These are phyloP conservation scores for Trissolcus basalis DNA, from an alignment of 1,140 invertebrate genomes.

Conservation along the genomic window DNA sequence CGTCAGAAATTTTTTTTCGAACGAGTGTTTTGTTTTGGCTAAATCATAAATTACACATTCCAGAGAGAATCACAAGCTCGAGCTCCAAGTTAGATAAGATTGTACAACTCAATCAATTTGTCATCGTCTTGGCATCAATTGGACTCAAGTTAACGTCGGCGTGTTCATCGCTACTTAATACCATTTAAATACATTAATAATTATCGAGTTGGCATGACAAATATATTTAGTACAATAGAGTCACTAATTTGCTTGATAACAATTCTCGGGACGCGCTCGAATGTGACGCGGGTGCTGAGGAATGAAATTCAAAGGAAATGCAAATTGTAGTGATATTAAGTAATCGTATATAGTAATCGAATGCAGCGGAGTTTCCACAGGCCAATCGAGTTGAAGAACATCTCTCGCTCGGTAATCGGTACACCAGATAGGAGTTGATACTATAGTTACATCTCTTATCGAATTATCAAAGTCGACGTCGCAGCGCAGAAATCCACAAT, in stretches of 20 bases:
- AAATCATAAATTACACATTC: too few species aligned
- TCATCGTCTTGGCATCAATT: conserved; percentile 11
- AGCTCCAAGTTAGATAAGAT: neutral
- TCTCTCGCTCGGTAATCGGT: conserved; percentile 51
- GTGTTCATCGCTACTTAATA: conserved; percentile 14
- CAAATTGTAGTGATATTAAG: conserved; percentile 53
- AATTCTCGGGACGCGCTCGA: conserved; percentile 24
- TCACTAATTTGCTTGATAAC: conserved; percentile 40
- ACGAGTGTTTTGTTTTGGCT: too few species aligned
- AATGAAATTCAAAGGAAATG: conserved; percentile 30
- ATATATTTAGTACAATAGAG: conserved; percentile 33
- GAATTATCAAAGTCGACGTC: conserved; percentile 44
- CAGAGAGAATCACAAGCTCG: neutral
- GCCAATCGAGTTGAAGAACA: conserved; percentile 44
- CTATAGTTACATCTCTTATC: conserved; percentile 53
- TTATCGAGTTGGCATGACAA: conserved; percentile 37
- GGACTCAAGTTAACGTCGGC: conserved; percentile 10
- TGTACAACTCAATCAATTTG: conserved; percentile 11
- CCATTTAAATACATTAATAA: conserved; percentile 48
- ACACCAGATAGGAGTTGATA: conserved; percentile 45
- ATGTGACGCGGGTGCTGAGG: conserved; percentile 8
- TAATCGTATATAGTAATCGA: conserved; percentile 55
- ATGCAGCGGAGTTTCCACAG: conserved; percentile 36
- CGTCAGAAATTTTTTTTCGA: too few species aligned
- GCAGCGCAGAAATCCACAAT: conserved; percentile 40